phyloP scores from a whole-genome alignment of 2,113 vertebrate species.

The Tachuris rubrigastra region DNA sequence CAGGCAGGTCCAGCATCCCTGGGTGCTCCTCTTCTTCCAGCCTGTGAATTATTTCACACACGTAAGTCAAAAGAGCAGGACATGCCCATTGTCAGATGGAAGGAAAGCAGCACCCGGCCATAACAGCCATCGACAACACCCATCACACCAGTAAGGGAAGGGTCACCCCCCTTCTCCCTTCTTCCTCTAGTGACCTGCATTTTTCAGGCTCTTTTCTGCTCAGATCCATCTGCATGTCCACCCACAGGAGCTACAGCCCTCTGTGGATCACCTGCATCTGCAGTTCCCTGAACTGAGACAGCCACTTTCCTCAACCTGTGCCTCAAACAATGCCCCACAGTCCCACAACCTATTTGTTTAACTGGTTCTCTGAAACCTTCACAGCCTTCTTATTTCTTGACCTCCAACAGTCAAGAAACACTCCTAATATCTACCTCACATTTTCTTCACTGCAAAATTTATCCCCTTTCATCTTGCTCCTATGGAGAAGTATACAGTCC shows the following conservation, averaged over 20 bases:
- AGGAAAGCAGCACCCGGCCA: not conserved
- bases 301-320: not conserved
- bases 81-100: not conserved
- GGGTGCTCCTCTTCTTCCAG: not conserved
- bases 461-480: not conserved
- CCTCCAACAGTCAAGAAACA: not conserved
- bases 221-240: not conserved
- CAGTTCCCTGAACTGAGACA: not conserved
- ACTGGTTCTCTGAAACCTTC: not conserved
- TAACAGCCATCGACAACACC: not conserved
- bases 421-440: not conserved
- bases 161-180: not conserved
- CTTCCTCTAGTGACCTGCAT: not conserved
- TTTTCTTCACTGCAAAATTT: not conserved
- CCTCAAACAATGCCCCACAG: fast-evolving
- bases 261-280: not conserved
- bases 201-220: not conserved
- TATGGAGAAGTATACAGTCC: not conserved
- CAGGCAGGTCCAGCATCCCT: not conserved
- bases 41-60: not conserved
- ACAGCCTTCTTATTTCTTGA: not conserved
- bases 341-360: not conserved
- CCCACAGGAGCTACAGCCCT: not conserved
- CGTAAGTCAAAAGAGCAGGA: not conserved
- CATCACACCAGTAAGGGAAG: not conserved